Conservation (phyloP, 2,113 vertebrate species). For the Crotalus horridus region DNA sequence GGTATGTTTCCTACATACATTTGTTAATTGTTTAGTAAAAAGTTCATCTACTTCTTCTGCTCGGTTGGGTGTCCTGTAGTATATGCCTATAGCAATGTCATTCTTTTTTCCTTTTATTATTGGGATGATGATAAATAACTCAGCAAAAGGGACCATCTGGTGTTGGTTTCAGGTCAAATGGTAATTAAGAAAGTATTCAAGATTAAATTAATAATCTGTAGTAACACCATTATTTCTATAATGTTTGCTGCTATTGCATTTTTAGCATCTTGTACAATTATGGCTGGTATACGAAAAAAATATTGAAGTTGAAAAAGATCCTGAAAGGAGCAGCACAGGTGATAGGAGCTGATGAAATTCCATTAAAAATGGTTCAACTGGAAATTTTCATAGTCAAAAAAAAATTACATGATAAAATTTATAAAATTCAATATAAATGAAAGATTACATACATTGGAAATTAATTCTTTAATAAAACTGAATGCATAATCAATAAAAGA, state of each 20-base stretch:
- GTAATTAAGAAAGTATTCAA: neutral
- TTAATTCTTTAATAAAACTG: neutral
- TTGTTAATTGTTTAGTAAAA: too few relatives aligned
- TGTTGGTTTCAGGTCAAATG: neutral
- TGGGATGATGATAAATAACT: neutral
- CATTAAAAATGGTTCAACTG: neutral
- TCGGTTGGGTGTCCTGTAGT: too few relatives aligned
- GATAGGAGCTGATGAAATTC: neutral
- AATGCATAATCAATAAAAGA: neutral
- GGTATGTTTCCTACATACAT: too few relatives aligned
- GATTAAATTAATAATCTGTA: neutral
- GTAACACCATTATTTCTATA: neutral
- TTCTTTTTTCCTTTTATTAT: neutral
- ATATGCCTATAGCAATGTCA: too few relatives aligned
- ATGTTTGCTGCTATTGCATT: neutral
- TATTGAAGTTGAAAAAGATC: neutral
- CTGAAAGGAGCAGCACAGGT: neutral
- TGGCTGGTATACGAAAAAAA: neutral
- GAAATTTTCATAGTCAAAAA: neutral
- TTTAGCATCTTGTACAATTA: neutral
- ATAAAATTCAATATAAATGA: neutral
- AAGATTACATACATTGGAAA: neutral
- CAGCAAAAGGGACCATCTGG: neutral
- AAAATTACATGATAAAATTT: neutral
- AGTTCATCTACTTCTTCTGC: too few relatives aligned